Base-by-base conservation (phyloP, 2,888 invertebrate genomes). In the Actias luna region DNA sequence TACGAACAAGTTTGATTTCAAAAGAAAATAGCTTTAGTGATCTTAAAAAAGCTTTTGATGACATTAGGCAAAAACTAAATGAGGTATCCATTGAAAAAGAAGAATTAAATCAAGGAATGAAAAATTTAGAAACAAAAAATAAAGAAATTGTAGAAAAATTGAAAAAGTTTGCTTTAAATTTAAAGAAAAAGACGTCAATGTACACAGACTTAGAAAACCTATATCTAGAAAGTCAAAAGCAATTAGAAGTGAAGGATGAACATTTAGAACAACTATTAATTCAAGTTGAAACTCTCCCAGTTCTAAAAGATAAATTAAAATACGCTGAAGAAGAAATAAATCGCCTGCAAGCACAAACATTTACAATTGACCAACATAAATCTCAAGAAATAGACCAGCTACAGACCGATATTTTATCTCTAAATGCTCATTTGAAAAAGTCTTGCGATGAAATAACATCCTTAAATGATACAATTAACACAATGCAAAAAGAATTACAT, bases 71-170 rank as follows among this genome's bases (percentile, higher is more conserved):
- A 63, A 90, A 92, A 50, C 71, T 94, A 3, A 84, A 92, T 22
- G 77, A 69, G 65, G 83, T 75, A 60, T 74, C 89, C 29, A 74
- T 79, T 42, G 85, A 87, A 18, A 94, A 93, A 74, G 84, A 84
- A 72, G 64, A 92, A 89, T 67, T 79, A 79, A 70, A 84, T 79
- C 80, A 87, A 74, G 77, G 87, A 77, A 73, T 75, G 61, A 64
- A 72, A 1, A 82, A 88, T 16, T 75, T 95, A 1, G 95, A 95
- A 74, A 87, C 78, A 8, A 96, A 95, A 77, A 94, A 95, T 69
- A 95, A 94, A 73, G 95, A 95, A 60, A 94, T 96, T 66, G 82
- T 95, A 62, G 96, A 96, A 63, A 97, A 96, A 83, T 93, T 96
- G 77, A 97, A 96, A 77, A 96, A 96, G 76, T 94, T 96, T 74